phyloP scores from a whole-genome alignment of 30 jellyfish, hydroid and myxozoan genomes.

The Turritopsis rubra region DNA sequence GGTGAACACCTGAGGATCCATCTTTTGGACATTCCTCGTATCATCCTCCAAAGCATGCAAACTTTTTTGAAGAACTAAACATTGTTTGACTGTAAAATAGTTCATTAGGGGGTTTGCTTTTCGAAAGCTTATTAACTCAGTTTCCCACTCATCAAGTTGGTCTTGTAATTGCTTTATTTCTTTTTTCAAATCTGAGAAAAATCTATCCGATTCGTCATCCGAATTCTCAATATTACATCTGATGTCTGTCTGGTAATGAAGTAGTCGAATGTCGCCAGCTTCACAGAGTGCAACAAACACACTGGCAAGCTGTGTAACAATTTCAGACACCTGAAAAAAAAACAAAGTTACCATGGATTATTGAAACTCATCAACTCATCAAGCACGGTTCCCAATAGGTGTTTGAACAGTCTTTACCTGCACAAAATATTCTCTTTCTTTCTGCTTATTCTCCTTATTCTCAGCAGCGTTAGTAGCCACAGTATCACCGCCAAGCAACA shows the following conservation, averaged over 20 bases:
- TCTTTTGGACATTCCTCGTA: background rate
- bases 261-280: constrained; percentile 35
- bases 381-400: background rate
- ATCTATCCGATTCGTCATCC: background rate
- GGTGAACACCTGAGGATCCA: constrained; percentile 42
- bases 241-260: constrained; percentile 23
- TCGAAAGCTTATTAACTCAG: constrained; percentile 22
- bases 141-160: constrained; percentile 28
- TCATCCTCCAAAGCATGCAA: background rate
- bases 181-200: constrained; percentile 7
- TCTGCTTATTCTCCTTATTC: constrained; percentile 17
- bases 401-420: constrained; percentile 25
- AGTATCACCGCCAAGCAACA: constrained; percentile 55
- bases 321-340: constrained; percentile 32
- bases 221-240: constrained; percentile 20
- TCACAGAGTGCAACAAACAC: constrained; percentile 35
- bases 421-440: constrained; percentile 50
- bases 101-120: constrained; percentile 27
- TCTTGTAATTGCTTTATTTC: constrained; percentile 10
- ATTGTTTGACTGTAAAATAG: constrained; percentile 35
- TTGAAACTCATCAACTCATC: constrained; percentile 3
- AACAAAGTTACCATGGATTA: background rate
- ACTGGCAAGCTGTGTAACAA: constrained; percentile 31
- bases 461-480: constrained; percentile 6
- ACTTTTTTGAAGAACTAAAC: constrained; percentile 30